Percentiles rank a stretch among this genome's conserved stretches.
Evolutionary conservation across 1,140 invertebrate genomes (phyloP).

Genomic region (Cardiocondyla obscurior): DNA sequence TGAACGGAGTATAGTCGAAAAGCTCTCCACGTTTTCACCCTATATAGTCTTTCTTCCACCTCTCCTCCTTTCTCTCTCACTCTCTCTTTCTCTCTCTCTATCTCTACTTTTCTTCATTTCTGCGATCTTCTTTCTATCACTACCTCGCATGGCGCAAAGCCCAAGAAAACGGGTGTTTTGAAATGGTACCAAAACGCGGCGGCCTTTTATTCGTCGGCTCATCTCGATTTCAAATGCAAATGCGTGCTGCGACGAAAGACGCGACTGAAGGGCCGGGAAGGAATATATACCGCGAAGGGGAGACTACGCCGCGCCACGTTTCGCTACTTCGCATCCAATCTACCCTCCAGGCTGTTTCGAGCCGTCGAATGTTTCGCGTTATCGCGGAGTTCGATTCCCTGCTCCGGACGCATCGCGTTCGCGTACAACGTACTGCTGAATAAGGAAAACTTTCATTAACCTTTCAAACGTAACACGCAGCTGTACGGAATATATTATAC

Average conservation of each 20-base stretch:
- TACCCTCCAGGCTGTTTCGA: constrained; percentile 18
- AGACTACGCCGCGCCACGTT: constrained; percentile 33
- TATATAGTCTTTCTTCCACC: background rate
- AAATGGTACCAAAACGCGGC: background rate
- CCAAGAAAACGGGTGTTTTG: constrained; percentile 57
- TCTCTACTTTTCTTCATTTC: background rate
- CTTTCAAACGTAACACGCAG: background rate
- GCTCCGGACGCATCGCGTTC: constrained; percentile 14
- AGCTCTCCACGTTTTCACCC: constrained; percentile 32
- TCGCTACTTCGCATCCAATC: constrained; percentile 52
- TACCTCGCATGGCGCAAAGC: background rate
- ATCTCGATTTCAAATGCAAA: constrained; percentile 81
- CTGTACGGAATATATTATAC: background rate
- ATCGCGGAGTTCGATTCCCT: constrained; percentile 37
- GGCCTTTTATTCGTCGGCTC: constrained; percentile 73
- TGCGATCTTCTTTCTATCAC: background rate
- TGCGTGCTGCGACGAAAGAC: constrained; percentile 68
- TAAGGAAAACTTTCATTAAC: constrained; percentile 48
- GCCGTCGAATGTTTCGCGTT: constrained; percentile 15
- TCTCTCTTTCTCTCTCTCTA: background rate
- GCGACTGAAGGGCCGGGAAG: constrained; percentile 31
- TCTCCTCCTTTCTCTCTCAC: background rate
- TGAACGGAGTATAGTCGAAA: constrained; percentile 54
- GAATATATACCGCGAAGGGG: background rate
- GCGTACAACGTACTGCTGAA: background rate